Evolutionary conservation across 2,797 vertebrate genomes (phyloP), one percentile per base, ranked within the genome.

Genomic region (Rhabdophis nuchalis): DNA sequence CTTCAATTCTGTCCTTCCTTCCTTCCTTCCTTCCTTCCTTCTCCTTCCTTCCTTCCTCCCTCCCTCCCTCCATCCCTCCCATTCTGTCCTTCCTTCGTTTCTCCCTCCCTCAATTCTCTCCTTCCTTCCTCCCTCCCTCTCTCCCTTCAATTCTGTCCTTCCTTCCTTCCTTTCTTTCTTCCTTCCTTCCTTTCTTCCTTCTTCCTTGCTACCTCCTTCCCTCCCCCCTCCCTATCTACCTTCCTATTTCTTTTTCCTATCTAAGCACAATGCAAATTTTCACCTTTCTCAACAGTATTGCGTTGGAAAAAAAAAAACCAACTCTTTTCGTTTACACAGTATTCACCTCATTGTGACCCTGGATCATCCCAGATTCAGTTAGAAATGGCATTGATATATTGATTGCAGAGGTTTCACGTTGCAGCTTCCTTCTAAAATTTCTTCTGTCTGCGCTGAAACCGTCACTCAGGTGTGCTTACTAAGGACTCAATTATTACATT

Each of bases 141-240:
- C 29, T 64, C n/a, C n/a, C n/a, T n/a, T n/a, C n/a, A n/a, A n/a
- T n/a, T n/a, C n/a, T n/a, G n/a, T 2, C 61, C 61, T n/a, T 13
- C 29, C 61, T n/a, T 3, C 27, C 60, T 29, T 61, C 27, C 27
- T 4, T 57, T 6, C 56, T 23, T 23, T 2, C 56, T 23, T 23
- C 18, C 56, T 13, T 56, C 56, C 56, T 56, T 60, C 9, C 58
- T 4, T 25, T 23, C 20, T 10, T 58, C 57, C 20, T 23, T 20
- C 57, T 18, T 23, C 23, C 23, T 10, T 2, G n/a, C 41, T 46
- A 46, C 2, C 57, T 18, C 0, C 58, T 27, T 3, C 61, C 61
- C 6, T 0, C 61, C 61, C 3, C 0, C 64, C n/a, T 32, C 0
- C 32, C 68, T 41, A 0, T 16, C 68, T 23, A 0, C 32, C 32